phyloP scores from a whole-genome alignment of 2,113 vertebrate genomes.

The Oophaga pumilio region DNA sequence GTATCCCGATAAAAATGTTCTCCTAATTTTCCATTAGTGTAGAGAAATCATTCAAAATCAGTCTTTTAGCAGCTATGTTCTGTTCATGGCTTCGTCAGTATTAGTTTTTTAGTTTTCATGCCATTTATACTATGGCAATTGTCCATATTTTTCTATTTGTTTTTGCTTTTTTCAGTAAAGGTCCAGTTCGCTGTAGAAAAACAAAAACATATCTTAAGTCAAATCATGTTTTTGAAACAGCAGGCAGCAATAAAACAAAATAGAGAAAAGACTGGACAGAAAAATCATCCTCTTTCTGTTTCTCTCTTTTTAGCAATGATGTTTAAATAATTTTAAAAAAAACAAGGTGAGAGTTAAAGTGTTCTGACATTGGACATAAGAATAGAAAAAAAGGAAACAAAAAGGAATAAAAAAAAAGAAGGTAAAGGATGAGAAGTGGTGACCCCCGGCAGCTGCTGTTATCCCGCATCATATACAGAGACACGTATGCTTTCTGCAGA shows the following conservation, averaged over 20 bases:
- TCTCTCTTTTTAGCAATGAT: no score
- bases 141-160: neutral
- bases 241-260: neutral
- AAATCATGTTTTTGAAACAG: neutral
- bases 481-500: neutral
- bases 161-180: neutral
- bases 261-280: neutral
- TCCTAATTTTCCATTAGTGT: no score
- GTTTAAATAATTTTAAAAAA: no score
- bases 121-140: neutral
- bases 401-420: neutral
- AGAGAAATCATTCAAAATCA: neutral
- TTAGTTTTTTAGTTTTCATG: neutral
- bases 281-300: neutral
- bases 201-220: neutral
- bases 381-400: no score
- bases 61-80: neutral
- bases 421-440: no score
- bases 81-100: neutral
- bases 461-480: no score
- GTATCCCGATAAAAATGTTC: no score
- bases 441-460: no score
- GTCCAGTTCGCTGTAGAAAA: neutral
- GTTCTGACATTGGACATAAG: no score
- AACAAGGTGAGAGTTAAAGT: no score